Conservation (phyloP, 2,888 invertebrate genomes). For the Temnothorax unifasciatus region DNA sequence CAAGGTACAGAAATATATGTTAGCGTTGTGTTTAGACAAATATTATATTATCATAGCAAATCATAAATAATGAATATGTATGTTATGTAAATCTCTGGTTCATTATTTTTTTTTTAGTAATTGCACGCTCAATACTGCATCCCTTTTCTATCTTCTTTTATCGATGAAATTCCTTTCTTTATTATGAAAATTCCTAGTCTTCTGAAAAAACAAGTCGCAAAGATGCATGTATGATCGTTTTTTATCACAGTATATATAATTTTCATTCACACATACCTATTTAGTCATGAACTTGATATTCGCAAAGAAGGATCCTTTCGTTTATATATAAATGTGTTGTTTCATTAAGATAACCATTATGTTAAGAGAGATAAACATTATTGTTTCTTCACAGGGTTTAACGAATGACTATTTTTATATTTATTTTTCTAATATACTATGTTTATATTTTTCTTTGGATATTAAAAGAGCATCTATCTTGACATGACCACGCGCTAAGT, state of each 20-base stretch:
- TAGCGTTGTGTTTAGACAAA: constrained; percentile 84
- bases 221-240: background rate
- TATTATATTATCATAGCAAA: constrained; percentile 84
- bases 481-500: background rate
- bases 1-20: constrained; percentile 82
- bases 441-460: background rate
- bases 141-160: background rate
- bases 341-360: background rate
- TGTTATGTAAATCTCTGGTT: constrained; percentile 78
- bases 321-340: background rate
- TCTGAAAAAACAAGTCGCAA: background rate
- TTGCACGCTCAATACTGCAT: constrained; percentile 1
- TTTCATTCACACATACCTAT: background rate
- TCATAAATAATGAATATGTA: constrained; percentile 84
- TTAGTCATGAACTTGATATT: constrained; percentile 4
- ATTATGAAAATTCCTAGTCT: background rate
- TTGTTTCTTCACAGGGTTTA: constrained; percentile 2
- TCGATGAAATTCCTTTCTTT: background rate
- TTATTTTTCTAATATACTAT: background rate
- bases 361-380: background rate
- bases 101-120: constrained; percentile 32
- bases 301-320: background rate
- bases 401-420: background rate
- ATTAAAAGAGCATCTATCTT: background rate
- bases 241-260: constrained; percentile 18